These are phyloP conservation scores for Diarsia brunnea DNA, from an alignment of 2,888 invertebrate genomes.

Conservation along the genomic window DNA sequence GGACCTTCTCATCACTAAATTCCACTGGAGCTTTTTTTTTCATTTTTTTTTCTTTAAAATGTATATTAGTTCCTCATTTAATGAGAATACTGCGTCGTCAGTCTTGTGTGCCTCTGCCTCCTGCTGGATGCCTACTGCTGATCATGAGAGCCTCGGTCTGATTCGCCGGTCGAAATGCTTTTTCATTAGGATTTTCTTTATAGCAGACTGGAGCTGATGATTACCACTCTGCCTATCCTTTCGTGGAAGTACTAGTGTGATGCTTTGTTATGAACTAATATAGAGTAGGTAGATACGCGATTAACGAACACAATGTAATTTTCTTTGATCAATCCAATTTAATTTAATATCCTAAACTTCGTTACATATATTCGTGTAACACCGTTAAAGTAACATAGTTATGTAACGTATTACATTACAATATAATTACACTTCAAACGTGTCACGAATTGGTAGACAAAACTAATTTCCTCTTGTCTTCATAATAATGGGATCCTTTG, in stretches of 20 bases:
- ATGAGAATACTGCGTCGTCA: not conserved
- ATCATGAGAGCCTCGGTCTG: no score
- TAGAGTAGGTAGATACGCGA: not conserved
- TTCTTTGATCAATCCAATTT: slow-evolving; percentile 10
- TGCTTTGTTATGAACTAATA: not conserved
- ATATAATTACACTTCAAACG: slow-evolving; percentile 45
- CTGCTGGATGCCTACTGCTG: no score
- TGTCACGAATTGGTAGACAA: slow-evolving; percentile 35
- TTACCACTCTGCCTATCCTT: not conserved
- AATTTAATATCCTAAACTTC: slow-evolving; percentile 1
- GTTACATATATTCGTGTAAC: not conserved
- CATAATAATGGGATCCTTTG: slow-evolving; percentile 43
- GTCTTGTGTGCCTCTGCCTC: no score
- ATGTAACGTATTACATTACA: slow-evolving; percentile 23
- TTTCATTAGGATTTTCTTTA: no score
- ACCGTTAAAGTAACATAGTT: slow-evolving; percentile 4
- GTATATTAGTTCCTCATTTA: not conserved
- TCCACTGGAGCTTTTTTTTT: no score
- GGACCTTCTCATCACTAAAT: no score
- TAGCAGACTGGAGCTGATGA: no score
- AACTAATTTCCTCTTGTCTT: slow-evolving; percentile 59
- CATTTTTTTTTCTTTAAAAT: not conserved
- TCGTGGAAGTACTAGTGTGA: not conserved
- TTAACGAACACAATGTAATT: not conserved
- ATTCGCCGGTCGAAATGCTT: not conserved